Evolutionary conservation across 2,888 invertebrate species (phyloP).

Genomic region (Noctua janthina): DNA sequence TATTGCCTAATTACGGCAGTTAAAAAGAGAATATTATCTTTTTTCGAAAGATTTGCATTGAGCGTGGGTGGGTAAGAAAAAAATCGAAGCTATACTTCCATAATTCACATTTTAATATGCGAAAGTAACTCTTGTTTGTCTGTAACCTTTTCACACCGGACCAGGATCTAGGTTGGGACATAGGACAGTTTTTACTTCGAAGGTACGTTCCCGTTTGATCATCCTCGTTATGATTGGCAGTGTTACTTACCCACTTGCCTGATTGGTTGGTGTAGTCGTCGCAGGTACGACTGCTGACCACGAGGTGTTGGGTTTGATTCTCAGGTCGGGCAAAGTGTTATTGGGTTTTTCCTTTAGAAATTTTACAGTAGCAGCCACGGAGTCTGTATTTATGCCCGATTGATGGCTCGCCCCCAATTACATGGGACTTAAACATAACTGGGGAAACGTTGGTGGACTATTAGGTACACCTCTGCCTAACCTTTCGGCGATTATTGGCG

Average conservation of each 20-base stretch:
- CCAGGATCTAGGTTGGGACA: not conserved
- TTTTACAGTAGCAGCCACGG: too few species aligned
- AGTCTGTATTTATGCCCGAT: too few species aligned
- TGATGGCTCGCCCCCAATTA: too few species aligned
- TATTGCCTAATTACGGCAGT: constrained; percentile 18
- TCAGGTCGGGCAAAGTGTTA: too few species aligned
- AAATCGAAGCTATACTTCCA: not conserved
- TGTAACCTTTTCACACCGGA: not conserved
- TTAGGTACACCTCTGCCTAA: too few species aligned
- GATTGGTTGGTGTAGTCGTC: not conserved
- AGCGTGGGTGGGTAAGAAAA: not conserved
- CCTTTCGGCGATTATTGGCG: too few species aligned
- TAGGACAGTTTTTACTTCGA: not conserved
- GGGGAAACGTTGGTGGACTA: too few species aligned
- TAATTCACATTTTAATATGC: not conserved
- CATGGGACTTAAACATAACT: too few species aligned
- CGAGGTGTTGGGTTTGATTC: too few species aligned
- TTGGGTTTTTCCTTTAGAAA: too few species aligned
- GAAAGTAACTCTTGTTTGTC: not conserved
- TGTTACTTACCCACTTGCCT: too few species aligned
- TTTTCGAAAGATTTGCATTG: constrained; percentile 7
- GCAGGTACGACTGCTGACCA: not conserved
- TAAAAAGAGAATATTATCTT: not conserved
- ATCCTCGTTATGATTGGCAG: too few species aligned
- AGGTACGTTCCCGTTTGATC: not conserved